Evolutionary conservation across 92 coral and sea anemone species (phyloP), one percentile per base, ranked within the genome.

Genomic region (Zoanthus sansibaricus): DNA sequence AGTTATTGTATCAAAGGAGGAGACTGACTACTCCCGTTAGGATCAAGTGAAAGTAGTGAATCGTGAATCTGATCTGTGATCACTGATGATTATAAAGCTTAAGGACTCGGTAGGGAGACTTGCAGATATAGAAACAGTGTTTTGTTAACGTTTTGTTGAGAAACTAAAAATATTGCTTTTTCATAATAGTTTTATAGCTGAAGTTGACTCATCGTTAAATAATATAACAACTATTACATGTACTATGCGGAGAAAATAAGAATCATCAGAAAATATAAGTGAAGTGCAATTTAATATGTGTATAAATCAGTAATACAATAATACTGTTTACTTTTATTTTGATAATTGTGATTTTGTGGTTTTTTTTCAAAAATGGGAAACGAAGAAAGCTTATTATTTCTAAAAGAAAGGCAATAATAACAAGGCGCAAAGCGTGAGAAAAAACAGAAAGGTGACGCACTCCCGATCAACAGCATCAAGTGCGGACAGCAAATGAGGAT

Each of bases 381-480:
- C 87, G 71, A 83, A 83, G 31, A 83, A 83, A 48, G 45, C 51
- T 82, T 62, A 66, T 77, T 37, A 15, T 82, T 82, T 42, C 12
- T 83, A 15, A 70, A 48, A 70, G 37, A 71, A 83, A 82, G 86
- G 86, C 78, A 82, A 82, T 82, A 82, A 82, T 82, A 69, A 61
- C 87, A 79, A 68, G 87, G 80, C 79, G 42, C 79, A 21, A 82
- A 68, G 79, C 79, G 64, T 33, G 62, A 33, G 58, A 42, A 82
- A 67, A 82, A 73, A 15, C 18, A 61, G 7, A 1, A 52, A 52
- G 3, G 3, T 52, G 7, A 52, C 58, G 58, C 58, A 52, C 58
- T 5, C 58, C 12, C 58, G 58, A 52, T 13, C 1, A 5, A 52
- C 42, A 37, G 42, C 42, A 37, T 37, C 42, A 1, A 37, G 42